Evolutionary conservation across 1,140 invertebrate species (phyloP), one percentile per base, ranked within the genome.

Genomic region (Grapholita molesta): DNA sequence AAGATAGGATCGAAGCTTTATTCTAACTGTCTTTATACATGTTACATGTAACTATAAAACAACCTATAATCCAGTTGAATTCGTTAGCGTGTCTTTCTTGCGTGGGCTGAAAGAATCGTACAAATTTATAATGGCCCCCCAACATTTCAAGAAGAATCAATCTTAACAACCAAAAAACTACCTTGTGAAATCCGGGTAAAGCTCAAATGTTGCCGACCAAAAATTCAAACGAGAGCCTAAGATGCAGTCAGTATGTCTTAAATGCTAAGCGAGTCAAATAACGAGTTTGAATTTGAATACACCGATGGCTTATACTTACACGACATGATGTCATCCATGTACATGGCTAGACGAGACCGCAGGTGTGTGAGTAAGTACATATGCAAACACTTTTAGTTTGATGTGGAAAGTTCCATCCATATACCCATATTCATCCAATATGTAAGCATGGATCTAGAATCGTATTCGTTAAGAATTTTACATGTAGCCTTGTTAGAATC

Each of bases 391-490:
- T 71, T 71, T 72, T 66, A 75, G 72, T 70, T 66, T 55, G 30
- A 55, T 66, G 25, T 81, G 82, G 82, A 84, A 84, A 83, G 72
- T 84, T 83, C 82, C 82, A 84, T 73, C 61, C 72, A 53, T 64
- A 64, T 53, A 65, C 55, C 33, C 42, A 48, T 48, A 48, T 48
- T 48, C 42, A 48, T 21, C 66, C 25, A 52, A 75, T 66, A 79
- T 75, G 74, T 77, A 85, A 72, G 15, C n/a, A 38, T 38, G 55
- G 30, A 61, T 61, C 55, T 61, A 61, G 55, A 61, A 61, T 61
- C 15, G 24, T 25, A 25, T 61, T 25, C 18, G 18, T 48, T 48
- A 48, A 48, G 15, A 61, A 30, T 18, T 85, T 80, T 74, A 83
- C 82, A 80, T 78, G 68, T 53, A 71, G 42, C 61, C 73, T 75